phyloP scores from a whole-genome alignment of 2,113 vertebrate genomes.

The Regulus satrapa region DNA sequence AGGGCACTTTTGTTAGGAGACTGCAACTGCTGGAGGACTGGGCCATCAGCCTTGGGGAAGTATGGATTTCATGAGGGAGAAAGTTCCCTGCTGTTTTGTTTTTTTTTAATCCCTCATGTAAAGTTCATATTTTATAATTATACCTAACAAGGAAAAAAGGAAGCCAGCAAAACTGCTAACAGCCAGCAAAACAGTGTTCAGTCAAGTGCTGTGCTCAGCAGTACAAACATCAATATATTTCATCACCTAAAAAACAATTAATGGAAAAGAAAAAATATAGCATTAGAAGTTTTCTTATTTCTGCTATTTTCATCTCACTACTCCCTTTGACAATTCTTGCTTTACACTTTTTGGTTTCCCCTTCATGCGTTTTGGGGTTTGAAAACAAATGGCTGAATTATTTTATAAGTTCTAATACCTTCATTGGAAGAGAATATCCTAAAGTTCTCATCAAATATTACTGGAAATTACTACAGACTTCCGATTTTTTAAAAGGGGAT shows the following conservation, averaged over 20 bases:
- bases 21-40: slow-evolving; percentile 51
- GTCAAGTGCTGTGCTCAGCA: too few species aligned
- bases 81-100: slow-evolving; percentile 22
- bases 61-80: slow-evolving; percentile 47
- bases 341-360: not conserved
- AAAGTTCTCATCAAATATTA: not conserved
- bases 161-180: too few species aligned
- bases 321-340: not conserved
- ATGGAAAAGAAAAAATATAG: not conserved
- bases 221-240: not conserved
- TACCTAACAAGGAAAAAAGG: slow-evolving; percentile 28
- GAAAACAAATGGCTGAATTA: not conserved
- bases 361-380: not conserved
- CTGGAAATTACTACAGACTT: not conserved
- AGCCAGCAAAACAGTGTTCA: too few species aligned
- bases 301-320: not conserved
- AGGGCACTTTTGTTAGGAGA: slow-evolving; percentile 63
- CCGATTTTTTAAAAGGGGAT: not conserved
- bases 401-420: not conserved
- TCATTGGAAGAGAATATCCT: not conserved
- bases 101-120: slow-evolving; percentile 61
- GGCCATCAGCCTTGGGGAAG: slow-evolving; percentile 81
- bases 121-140: slow-evolving; percentile 82
- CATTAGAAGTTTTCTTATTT: not conserved
- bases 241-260: not conserved